These are phyloP conservation scores for Sisyra nigra DNA, from an alignment of 2,888 invertebrate genomes.

Conservation along the genomic window DNA sequence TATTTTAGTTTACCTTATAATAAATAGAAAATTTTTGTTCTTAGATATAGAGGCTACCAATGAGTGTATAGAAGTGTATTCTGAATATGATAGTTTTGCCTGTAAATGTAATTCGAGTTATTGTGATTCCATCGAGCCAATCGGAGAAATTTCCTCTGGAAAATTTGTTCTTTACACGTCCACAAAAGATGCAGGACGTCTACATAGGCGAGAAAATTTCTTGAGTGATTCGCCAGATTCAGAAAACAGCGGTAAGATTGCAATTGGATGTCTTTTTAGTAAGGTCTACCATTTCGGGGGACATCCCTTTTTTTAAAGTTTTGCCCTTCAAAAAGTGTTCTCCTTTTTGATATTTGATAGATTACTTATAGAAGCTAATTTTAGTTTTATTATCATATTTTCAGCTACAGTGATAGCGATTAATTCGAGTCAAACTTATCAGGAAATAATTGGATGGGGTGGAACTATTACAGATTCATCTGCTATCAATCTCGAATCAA, in stretches of 20 bases:
- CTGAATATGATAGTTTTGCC: slow-evolving; percentile 22
- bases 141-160: slow-evolving; percentile 26
- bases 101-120: slow-evolving; percentile 57
- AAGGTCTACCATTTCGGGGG: no score
- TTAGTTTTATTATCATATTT: background rate
- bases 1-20: no score
- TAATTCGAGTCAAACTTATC: slow-evolving; percentile 25
- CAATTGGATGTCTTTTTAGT: no score
- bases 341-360: no score
- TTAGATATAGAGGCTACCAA: no score
- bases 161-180: slow-evolving; percentile 39
- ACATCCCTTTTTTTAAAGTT: no score
- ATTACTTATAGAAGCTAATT: no score
- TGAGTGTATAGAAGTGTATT: background rate
- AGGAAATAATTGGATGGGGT: slow-evolving; percentile 68
- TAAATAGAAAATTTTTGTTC: no score
- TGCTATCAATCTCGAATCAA: slow-evolving; percentile 51
- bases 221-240: no score
- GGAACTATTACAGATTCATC: slow-evolving; percentile 60
- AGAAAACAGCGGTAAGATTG: no score
- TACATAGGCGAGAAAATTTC: slow-evolving; percentile 10
- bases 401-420: slow-evolving; percentile 6
- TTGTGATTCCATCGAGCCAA: slow-evolving; percentile 47
- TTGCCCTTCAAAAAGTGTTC: no score
- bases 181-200: slow-evolving; percentile 39